Evolutionary conservation across 2,113 vertebrate species (phyloP), one percentile per base, ranked within the genome.

Genomic region (Alouatta palliata): DNA sequence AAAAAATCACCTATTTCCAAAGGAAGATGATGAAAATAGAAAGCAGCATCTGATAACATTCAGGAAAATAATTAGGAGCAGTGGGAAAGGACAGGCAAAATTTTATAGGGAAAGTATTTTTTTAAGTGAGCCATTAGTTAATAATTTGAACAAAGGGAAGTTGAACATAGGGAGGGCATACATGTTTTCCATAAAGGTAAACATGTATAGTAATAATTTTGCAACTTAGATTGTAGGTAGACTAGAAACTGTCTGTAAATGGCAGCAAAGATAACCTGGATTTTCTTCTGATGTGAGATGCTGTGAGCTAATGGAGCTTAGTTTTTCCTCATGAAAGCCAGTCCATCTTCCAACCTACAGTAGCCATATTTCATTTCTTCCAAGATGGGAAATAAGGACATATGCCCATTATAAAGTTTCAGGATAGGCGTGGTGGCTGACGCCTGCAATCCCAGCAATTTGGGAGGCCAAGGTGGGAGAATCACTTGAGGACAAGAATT

Each of bases 21-120:
- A 97, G 20, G 40, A 92, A 97, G 64, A 66, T 11, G 80, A 58
- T 45, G 93, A 96, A 95, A 97, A 96, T 54, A 97, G 68, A 95
- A 93, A 88, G 64, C 93, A 91, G 91, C 4, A 75, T 68, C n/a
- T 82, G 35, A n/a, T 49, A 94, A 70, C 8, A 73, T 10, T 64
- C 52, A 77, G 47, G 83, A 97, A 97, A 89, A 75, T 52, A 86
- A 84, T 94, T 82, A 86, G 77, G 93, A 94, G 45, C 35, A 70
- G 17, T 81, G 11, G 37, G 40, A 95, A 52, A 61, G 47, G 21
- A 82, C 6, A 92, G 43, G 32, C 6, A 80, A 21, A 84, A 61
- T 87, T 90, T 84, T 66, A 82, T 23, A 64, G 3, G 14, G 16
- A 32, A 96, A 40, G 43, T 90, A 66, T 96, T 79, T 83, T 96